Percentiles rank a stretch among this genome's conserved stretches.
Conservation (phyloP, 2,888 invertebrate genomes). For the Elmis aenea region DNA sequence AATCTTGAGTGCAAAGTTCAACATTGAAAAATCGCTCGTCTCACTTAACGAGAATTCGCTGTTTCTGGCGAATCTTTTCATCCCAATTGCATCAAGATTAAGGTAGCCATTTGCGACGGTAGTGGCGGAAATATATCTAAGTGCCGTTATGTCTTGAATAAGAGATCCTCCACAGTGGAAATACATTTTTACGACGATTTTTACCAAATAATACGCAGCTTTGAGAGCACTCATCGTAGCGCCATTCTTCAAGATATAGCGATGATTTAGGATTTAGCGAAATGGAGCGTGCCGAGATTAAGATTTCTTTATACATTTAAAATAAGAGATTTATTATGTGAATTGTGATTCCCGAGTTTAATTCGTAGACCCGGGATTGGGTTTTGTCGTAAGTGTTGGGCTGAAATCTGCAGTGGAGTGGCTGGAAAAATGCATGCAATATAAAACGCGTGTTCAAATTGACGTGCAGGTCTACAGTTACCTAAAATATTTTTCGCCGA, state of each 20-base stretch:
- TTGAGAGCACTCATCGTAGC: conserved; percentile 18
- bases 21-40: conserved; percentile 13
- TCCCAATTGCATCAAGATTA: conserved; percentile 21
- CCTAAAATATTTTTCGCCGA: too few species aligned
- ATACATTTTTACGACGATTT: conserved; percentile 30
- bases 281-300: conserved; percentile 43
- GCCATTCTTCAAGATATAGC: conserved; percentile 37
- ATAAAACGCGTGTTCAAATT: too few species aligned
- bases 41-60: conserved; percentile 10
- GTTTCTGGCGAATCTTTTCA: conserved; percentile 10
- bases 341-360: too few species aligned
- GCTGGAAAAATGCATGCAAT: too few species aligned
- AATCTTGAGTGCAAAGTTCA: conserved; percentile 19
- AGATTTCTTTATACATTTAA: conserved; percentile 33
- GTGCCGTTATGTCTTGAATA: conserved; percentile 31
- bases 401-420: too few species aligned
- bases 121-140: conserved; percentile 34
- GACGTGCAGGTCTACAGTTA: too few species aligned
- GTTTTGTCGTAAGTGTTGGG: too few species aligned
- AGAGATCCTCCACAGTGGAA: conserved; percentile 31
- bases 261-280: conserved; percentile 42
- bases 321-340: conserved; percentile 24
- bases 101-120: conserved; percentile 22
- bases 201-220: conserved; percentile 26
- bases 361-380: too few species aligned